phyloP scores from a whole-genome alignment of 2,888 invertebrate genomes.

The Sclerodermus sp. region DNA sequence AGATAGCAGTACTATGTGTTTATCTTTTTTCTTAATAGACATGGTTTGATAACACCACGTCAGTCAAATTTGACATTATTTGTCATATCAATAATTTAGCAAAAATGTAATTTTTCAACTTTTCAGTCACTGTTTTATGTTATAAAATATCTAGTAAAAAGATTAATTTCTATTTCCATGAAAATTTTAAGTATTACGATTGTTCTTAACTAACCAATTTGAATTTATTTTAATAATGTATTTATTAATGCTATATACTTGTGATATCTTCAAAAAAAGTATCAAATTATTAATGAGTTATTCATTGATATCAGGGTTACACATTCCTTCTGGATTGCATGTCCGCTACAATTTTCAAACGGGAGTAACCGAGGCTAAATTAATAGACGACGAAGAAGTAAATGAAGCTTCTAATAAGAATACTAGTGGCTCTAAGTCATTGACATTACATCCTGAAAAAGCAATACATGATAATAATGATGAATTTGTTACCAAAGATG shows the following conservation, averaged over 20 bases:
- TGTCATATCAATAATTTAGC: neutral
- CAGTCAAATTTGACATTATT: slow-evolving; percentile 24
- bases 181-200: too few species aligned
- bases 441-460: slow-evolving; percentile 43
- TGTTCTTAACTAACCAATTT: too few species aligned
- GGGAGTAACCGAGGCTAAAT: slow-evolving; percentile 74
- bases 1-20: slow-evolving; percentile 10
- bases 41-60: slow-evolving; percentile 29
- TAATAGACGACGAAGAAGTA: slow-evolving; percentile 58
- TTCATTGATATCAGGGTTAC: slow-evolving; percentile 64
- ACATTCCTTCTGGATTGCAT: slow-evolving; percentile 74
- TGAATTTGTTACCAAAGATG: slow-evolving; percentile 25
- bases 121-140: too few species aligned
- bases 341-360: slow-evolving; percentile 75
- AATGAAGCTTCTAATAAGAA: slow-evolving; percentile 22
- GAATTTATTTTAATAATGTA: too few species aligned
- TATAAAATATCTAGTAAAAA: neutral
- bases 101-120: neutral
- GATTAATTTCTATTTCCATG: slow-evolving; percentile 11
- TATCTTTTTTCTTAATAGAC: slow-evolving; percentile 21
- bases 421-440: slow-evolving; percentile 31
- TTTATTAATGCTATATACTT: too few species aligned
- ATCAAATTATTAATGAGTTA: too few species aligned
- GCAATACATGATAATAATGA: slow-evolving; percentile 15
- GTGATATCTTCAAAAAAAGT: too few species aligned